Base-by-base conservation (phyloP, 1,140 invertebrate genomes). In the Drosophila paulistorum region DNA sequence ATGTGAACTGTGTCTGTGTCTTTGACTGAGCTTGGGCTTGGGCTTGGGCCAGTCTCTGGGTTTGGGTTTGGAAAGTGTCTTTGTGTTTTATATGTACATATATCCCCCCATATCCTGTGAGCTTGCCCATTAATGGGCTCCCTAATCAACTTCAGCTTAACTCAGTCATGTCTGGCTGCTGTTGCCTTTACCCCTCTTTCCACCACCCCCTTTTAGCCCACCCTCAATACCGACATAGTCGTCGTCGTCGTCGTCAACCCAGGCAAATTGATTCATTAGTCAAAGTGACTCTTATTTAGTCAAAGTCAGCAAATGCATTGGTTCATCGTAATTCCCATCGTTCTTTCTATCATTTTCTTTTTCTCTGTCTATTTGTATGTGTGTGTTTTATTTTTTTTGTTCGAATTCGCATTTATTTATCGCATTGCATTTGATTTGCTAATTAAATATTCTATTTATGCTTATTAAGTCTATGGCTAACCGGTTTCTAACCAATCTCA, bases 221-320 rank as follows among this genome's bases (percentile, higher is more conserved):
- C 65, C 60, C 37, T 74, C 71, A 82, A 37, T 10, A 7, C 35
- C 10, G 35, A 79, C 79, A 71, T 80, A 76, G 81, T 79, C 72
- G 35, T 70, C 67, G 54, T 51, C 45, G 11, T 77, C 67, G 65
- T 69, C 74, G 73, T 68, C 37, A 65, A 59, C 23, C 60, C 83
- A 66, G 80, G 80, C 84, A 89, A 89, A 89, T 89, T 89, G 84
- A 90, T 89, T 89, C 84, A 89, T 89, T 89, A 89, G 84, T 89
- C 84, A 87, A 87, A 87, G 84, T 87, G 84, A 87, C 84, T 87
- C 78, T 87, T 89, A 83, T 77, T 89, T 84, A 89, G 74, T 71
- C 68, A 82, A 68, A 62, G 60, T 42, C 51, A 42, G 65, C 20
- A 58, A 23, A 64, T 54, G 67, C 66, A 77, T 64, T 48, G 45